Evolutionary conservation across 2,888 invertebrate species (phyloP), one percentile per base, ranked within the genome.

Genomic region (Cheilosia vulpina): DNA sequence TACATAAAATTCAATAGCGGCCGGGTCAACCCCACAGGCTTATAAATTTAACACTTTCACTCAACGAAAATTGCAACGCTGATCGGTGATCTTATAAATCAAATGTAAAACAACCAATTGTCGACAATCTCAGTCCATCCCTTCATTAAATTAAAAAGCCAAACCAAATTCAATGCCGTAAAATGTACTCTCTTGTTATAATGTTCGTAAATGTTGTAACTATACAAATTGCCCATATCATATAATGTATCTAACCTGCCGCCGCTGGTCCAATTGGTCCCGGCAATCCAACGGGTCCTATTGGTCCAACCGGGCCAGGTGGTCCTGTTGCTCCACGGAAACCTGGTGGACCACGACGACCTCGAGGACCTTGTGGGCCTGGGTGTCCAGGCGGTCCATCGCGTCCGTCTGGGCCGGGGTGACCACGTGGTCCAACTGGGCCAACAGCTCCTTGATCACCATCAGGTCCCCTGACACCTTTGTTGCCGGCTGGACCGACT

Each of bases 391-490:
- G 73, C 2, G 82, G 34, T 15, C 89, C 89, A 31, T 76, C 78
- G 4, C 65, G 87, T 6, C 88, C 89, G 24, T 84, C 84, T 24
- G 83, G 80, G 15, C 89, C 88, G 3, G 88, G 80, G 7, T 87
- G 84, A 0, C 88, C 89, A 21, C 80, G 76, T 11, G 80, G 71
- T 24, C 88, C 89, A 6, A 69, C 63, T 9, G 82, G 57, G 4
- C 89, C 89, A 19, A 71, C 65, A 7, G 73, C 78, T 4, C 88
- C 89, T 50, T 82, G 80, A 58, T 88, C 88, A 43, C 89, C 88
- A 27, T 87, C 76, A 4, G 88, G 87, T 1, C 88, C 89, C 21
- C 87, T 76, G 0, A 87, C 60, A 7, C 88, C 89, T n/a, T 87
- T 87, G 53, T 87, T 85, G 13, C 89, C 88, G 24, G 76, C 58